phyloP scores from a whole-genome alignment of 2,888 invertebrate genomes.

The Cotesia congregata region DNA sequence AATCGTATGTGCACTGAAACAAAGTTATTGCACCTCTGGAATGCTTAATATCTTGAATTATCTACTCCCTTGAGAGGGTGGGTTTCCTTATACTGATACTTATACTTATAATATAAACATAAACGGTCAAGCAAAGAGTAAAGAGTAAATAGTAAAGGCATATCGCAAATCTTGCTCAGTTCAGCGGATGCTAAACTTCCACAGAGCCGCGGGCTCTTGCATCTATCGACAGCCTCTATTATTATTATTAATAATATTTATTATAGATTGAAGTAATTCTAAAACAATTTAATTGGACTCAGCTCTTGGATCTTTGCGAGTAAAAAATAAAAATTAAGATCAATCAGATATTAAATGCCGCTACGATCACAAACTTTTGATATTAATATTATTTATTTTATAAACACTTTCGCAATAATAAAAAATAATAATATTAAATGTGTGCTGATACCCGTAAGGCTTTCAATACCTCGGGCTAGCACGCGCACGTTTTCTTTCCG shows the following conservation, averaged over 20 bases:
- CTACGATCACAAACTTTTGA: background rate
- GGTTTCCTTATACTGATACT: background rate
- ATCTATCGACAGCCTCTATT: too few relatives aligned
- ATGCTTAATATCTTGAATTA: conserved; percentile 65
- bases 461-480: conserved; percentile 30
- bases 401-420: conserved; percentile 17
- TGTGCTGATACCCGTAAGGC: background rate
- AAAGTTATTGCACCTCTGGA: conserved; percentile 66
- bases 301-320: background rate
- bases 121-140: background rate
- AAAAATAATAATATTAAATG: background rate
- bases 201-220: too few relatives aligned
- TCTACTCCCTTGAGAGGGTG: conserved; percentile 27
- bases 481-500: conserved; percentile 31
- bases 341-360: conserved; percentile 16
- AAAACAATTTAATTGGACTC: conserved; percentile 4
- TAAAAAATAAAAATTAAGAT: conserved; percentile 2
- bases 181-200: too few relatives aligned
- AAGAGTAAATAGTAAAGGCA: too few relatives aligned
- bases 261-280: background rate
- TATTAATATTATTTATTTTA: conserved; percentile 18
- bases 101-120: background rate
- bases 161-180: too few relatives aligned
- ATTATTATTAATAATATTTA: too few relatives aligned
- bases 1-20: conserved; percentile 62